These are phyloP conservation scores for Theropithecus gelada DNA, from an alignment of 2,113 vertebrate genomes.

Conservation along the genomic window DNA sequence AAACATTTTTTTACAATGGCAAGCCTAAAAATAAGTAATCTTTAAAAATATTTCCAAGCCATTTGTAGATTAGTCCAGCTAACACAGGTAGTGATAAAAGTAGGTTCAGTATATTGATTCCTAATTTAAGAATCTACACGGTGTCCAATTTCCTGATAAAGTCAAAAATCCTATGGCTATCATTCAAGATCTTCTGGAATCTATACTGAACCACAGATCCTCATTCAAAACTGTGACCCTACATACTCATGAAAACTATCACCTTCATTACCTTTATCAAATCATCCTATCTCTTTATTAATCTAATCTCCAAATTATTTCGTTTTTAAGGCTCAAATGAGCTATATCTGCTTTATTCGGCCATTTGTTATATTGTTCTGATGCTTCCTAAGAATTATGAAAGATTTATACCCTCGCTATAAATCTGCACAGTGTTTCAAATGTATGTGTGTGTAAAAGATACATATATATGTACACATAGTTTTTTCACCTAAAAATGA, in stretches of 20 bases:
- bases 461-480: neutral
- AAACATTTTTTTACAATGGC: neutral
- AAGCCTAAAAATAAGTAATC: neutral
- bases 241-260: neutral
- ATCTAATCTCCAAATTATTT: neutral
- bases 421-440: neutral
- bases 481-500: conserved; percentile 5
- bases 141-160: neutral
- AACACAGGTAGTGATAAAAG: neutral
- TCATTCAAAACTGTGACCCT: neutral
- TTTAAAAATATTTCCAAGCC: neutral
- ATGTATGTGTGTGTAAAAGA: neutral
- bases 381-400: neutral
- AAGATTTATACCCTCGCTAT: neutral
- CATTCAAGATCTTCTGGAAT: neutral
- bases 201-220: neutral
- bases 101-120: neutral
- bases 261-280: neutral
- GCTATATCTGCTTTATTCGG: neutral
- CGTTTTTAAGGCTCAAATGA: neutral
- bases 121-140: conserved; percentile 11
- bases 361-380: neutral
- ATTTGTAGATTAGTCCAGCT: neutral
- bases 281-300: neutral
- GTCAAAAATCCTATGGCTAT: neutral